Percentiles rank a stretch among this genome's conserved stretches.
Evolutionary conservation across 2,797 vertebrate genomes (phyloP).

Genomic region (Myoxocephalus aenaeus): DNA sequence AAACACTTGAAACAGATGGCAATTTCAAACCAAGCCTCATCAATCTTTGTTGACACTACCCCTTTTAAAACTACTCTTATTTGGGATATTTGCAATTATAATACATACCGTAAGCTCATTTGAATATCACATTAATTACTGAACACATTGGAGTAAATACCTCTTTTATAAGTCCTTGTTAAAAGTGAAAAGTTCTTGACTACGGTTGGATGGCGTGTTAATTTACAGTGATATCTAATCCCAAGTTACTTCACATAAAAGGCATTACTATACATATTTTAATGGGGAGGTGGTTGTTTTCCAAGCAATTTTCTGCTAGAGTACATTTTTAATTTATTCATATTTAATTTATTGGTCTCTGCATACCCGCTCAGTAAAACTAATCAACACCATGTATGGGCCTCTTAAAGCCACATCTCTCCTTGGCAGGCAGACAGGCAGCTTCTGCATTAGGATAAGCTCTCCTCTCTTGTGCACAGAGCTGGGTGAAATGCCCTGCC

Average conservation of each 20-base stretch:
- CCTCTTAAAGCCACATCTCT: constrained; percentile 84
- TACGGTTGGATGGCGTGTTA: constrained; percentile 89
- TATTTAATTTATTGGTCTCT: constrained; percentile 90
- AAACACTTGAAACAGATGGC: constrained; percentile 85
- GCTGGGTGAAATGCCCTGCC: constrained; percentile 64
- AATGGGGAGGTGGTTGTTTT: constrained; percentile 91
- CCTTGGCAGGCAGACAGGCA: constrained; percentile 75
- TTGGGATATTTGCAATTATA: constrained; percentile 90
- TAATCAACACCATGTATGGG: constrained; percentile 86
- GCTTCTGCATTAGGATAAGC: constrained; percentile 73
- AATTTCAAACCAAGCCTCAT: constrained; percentile 82
- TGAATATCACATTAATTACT: constrained; percentile 93
- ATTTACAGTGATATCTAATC: constrained; percentile 92
- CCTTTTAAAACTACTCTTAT: constrained; percentile 86
- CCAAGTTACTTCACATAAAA: constrained; percentile 88
- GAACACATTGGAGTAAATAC: constrained; percentile 91
- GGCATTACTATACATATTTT: constrained; percentile 91
- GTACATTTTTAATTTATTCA: constrained; percentile 91
- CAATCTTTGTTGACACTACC: constrained; percentile 88
- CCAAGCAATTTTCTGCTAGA: constrained; percentile 91
- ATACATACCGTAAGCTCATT: constrained; percentile 86
- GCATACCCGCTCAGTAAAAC: constrained; percentile 87
- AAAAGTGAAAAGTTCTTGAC: constrained; percentile 91
- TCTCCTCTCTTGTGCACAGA: constrained; percentile 69
- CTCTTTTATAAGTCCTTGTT: constrained; percentile 92